Conservation (phyloP, 2,797 vertebrate species). For the Dendrocincla fuliginosa region DNA sequence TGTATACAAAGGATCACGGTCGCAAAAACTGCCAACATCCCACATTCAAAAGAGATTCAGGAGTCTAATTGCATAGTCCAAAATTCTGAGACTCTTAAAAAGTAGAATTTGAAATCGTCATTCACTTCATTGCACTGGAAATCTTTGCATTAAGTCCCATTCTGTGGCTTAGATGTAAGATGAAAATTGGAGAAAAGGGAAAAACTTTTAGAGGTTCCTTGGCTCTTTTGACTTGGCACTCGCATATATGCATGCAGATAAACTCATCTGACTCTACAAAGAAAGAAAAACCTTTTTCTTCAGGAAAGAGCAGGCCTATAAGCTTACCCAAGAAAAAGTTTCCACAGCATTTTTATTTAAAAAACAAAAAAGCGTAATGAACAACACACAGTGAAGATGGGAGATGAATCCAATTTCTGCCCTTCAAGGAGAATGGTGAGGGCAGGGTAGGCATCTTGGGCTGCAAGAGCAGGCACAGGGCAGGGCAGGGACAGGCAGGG, state of each 20-base stretch:
- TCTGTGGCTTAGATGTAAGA: background rate
- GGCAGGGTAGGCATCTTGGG: background rate
- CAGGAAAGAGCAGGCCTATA: background rate
- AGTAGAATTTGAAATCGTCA: background rate
- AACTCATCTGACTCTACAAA: background rate
- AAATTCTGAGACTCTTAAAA: background rate
- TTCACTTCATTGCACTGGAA: background rate
- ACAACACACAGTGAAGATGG: accelerated
- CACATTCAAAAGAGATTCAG: background rate
- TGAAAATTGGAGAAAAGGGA: background rate
- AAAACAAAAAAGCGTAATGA: background rate
- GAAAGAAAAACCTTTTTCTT: background rate
- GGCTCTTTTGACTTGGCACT: background rate
- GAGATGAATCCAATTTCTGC: background rate
- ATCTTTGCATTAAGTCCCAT: background rate
- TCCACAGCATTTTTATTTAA: background rate
- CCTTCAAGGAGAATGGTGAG: accelerated
- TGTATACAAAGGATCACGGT: background rate
- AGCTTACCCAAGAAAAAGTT: background rate
- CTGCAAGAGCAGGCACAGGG: background rate
- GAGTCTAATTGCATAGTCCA: background rate
- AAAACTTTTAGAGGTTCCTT: background rate
- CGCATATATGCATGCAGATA: accelerated
- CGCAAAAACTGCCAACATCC: background rate
- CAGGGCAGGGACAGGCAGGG: background rate